Evolutionary conservation across 2,888 invertebrate genomes (phyloP), one percentile per base, ranked within the genome.

Genomic region (Agrochola circellaris): DNA sequence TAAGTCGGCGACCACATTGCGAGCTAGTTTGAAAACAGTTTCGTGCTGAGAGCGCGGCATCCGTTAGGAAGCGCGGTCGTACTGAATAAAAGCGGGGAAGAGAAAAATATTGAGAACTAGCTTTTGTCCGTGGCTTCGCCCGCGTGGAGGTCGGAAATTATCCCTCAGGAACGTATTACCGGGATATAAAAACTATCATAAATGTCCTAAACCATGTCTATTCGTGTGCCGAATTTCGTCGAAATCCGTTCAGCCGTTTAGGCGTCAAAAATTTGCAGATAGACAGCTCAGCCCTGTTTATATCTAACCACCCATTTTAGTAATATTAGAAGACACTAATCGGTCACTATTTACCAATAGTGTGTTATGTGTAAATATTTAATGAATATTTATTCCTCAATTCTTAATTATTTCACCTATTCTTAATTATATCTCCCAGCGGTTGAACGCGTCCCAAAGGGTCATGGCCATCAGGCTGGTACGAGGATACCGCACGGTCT

Each of bases 11-110:
- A 70, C 82, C 85, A 65, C 82, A 77, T 30, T 48, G 71, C 60
- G 77, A 72, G 62, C 74, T 71, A 78, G 86, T 80, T 85, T 70
- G 48, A 48, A 67, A 77, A 70, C 74, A 75, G 84, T 73, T 77
- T 73, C 34, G 34, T 62, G 30, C 66, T 51, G 48, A 66, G 15
- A 78, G 69, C 45, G 61, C 70, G 54, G 74, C 38, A 48, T 30
- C 61, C 38, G 9, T 45, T 26, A 30, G 23, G 26, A 42, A 48
- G 42, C 26, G 72, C 15, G 34, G 34, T 9, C 15, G 3, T 17
- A 6, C 34, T 62, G n/a, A n/a, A 26, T 45, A 62, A 67, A 20
- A 73, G 76, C 84, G 66, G 45, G 6, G 17, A 58, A 58, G 9
- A n/a, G 17, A 11, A 15, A 45, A 51, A 15, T 51, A 23, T 11